Percentiles rank a stretch among this genome's conserved stretches.
phyloP scores from a whole-genome alignment of 2,113 vertebrate species.

The Heptranchias perlo region DNA sequence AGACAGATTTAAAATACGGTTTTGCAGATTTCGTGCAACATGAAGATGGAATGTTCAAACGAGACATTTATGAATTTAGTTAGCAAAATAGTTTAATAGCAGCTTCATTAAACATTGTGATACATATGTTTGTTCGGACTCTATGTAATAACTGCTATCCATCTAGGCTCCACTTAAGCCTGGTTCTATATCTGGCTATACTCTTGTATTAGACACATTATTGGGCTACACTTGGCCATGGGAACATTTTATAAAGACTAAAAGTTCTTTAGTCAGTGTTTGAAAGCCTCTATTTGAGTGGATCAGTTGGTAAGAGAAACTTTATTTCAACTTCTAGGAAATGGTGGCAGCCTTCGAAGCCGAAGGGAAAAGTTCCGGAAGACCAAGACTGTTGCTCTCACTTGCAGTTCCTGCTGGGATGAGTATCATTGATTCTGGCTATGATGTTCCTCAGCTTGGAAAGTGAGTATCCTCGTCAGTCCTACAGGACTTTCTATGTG shows the following conservation, averaged over 20 bases:
- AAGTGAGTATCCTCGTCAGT: neutral
- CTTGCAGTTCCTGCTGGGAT: conserved; percentile 61
- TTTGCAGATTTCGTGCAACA: too few species aligned
- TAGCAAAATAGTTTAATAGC: neutral
- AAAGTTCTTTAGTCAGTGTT: neutral
- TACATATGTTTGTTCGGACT: neutral
- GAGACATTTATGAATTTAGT: neutral
- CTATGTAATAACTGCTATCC: neutral
- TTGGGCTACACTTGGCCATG: neutral
- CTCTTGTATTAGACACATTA: neutral
- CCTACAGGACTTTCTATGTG: neutral
- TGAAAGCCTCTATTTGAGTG: neutral
- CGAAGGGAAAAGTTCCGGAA: conserved; percentile 56
- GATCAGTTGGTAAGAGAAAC: neutral
- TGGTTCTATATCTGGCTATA: neutral
- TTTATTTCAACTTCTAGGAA: conserved; percentile 50
- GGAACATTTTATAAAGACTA: neutral
- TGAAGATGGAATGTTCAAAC: neutral
- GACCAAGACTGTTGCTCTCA: conserved; percentile 61
- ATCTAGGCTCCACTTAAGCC: neutral
- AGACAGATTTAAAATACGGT: too few species aligned
- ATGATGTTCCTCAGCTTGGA: neutral
- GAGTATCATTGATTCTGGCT: conserved; percentile 49
- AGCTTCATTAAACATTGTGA: neutral
- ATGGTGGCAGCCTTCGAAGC: conserved; percentile 60